Percentiles rank a stretch among this genome's conserved stretches.
Evolutionary conservation across 1,140 invertebrate genomes (phyloP).

Genomic region (Archivesica marissinica): DNA sequence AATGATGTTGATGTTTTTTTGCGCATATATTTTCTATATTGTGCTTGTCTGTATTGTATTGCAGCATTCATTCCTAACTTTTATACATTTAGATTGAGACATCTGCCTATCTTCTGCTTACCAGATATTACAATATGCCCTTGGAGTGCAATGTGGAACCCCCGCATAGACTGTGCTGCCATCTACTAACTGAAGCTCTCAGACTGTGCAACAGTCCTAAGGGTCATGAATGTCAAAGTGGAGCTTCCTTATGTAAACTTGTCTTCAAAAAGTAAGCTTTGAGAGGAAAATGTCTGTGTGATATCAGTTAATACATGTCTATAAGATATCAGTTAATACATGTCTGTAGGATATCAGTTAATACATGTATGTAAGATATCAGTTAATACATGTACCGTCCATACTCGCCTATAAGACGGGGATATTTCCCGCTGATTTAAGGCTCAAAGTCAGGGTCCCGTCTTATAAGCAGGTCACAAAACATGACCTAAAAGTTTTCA

Average conservation of each 20-base stretch:
- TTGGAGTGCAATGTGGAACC: constrained; percentile 2
- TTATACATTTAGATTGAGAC: constrained; percentile 83
- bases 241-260: constrained; percentile 82
- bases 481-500: no score
- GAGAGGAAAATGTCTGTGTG: no score
- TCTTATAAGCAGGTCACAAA: no score
- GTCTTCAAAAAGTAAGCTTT: constrained; percentile 77
- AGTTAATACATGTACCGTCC: no score
- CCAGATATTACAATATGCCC: constrained; percentile 81
- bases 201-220: constrained; percentile 85
- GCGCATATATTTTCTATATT: not conserved
- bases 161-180: constrained; percentile 51
- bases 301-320: no score
- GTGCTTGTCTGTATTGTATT: not conserved
- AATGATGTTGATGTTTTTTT: not conserved
- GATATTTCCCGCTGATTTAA: no score
- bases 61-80: not conserved
- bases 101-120: constrained; percentile 82
- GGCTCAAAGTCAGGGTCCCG: no score
- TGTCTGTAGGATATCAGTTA: no score
- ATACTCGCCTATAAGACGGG: no score
- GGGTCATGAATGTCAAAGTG: constrained; percentile 86
- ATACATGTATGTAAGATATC: no score
- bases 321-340: no score
- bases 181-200: constrained; percentile 80